These are phyloP conservation scores for Elgonia sp. DNA, from an alignment of 2,888 invertebrate genomes.

Conservation along the genomic window DNA sequence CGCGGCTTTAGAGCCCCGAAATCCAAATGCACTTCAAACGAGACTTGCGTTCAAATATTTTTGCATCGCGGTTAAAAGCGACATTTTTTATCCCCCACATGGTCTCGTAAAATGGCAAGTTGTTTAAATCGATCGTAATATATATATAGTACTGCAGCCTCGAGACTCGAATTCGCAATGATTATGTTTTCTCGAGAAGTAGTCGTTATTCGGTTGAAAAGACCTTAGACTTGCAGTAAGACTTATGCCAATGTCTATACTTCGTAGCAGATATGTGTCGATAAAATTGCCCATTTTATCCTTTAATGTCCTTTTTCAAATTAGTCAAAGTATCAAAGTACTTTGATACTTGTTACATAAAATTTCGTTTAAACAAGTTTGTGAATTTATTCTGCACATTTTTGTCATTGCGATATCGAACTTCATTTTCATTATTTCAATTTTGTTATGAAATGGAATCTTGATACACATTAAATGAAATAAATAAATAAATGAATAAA, in stretches of 20 bases:
- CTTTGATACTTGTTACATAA: slow-evolving; percentile 35
- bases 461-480: too few species aligned
- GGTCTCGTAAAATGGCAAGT: slow-evolving; percentile 65
- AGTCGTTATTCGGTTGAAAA: slow-evolving; percentile 67
- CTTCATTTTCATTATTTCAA: too few species aligned
- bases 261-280: slow-evolving; percentile 48
- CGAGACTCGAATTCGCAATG: slow-evolving; percentile 49
- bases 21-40: slow-evolving; percentile 50
- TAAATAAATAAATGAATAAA: too few species aligned
- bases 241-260: slow-evolving; percentile 65
- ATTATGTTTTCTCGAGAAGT: slow-evolving; percentile 63
- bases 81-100: slow-evolving; percentile 49
- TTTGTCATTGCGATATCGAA: too few species aligned
- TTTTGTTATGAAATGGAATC: too few species aligned
- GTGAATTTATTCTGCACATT: too few species aligned
- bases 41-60: slow-evolving; percentile 35
- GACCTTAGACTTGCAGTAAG: slow-evolving; percentile 34
- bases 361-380: neutral
- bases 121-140: slow-evolving; percentile 64
- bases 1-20: slow-evolving; percentile 34
- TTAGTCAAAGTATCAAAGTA: slow-evolving; percentile 50
- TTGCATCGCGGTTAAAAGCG: slow-evolving; percentile 46
- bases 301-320: slow-evolving; percentile 35
- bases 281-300: slow-evolving; percentile 57
- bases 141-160: slow-evolving; percentile 1